Evolutionary conservation across 2,797 vertebrate species (phyloP), one percentile per base, ranked within the genome.

Genomic region (Nannoperca australis): DNA sequence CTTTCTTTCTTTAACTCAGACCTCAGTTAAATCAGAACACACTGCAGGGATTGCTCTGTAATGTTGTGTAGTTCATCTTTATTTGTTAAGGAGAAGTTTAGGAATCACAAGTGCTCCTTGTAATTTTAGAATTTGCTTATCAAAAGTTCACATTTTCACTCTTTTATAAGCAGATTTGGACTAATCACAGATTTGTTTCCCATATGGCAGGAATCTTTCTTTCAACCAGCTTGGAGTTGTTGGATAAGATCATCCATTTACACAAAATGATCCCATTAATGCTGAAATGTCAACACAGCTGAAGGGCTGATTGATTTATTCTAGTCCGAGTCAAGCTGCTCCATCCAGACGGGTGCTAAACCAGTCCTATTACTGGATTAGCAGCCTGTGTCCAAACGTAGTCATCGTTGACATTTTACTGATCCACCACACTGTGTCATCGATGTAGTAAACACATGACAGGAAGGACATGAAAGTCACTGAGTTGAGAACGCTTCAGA

Each of bases 301-400:
- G 72, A 81, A 4, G n/a, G 72, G 56, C 45, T 65, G 75, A 81
- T 70, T 70, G 74, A 68, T 84, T 90, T 79, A 83, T 72, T 81
- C 47, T 54, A 54, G 70, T 55, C 64, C 64, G 72, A 86, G 69
- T 84, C 78, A 78, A 71, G 24, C 34, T 24, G 70, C n/a, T 85
- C 79, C 77, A 81, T 88, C 76, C 85, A 76, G 66, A 60, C 38
- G n/a, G 53, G 44, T 45, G 55, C 61, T 75, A 67, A 82, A 82
- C 54, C 59, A 27, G 53, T 36, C 53, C 69, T 82, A 63, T 87
- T 80, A 73, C 64, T 78, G 73, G 60, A 77, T 81, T 73, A 86
- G 20, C 64, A 55, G 64, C 15, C 32, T 70, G 67, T 44, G 54
- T 72, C n/a, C 61, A 17, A 68, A 81, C 42, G 34, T 18, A 75